Base-by-base conservation (phyloP, 1,140 invertebrate species). In the Leptopilina clavipes region DNA sequence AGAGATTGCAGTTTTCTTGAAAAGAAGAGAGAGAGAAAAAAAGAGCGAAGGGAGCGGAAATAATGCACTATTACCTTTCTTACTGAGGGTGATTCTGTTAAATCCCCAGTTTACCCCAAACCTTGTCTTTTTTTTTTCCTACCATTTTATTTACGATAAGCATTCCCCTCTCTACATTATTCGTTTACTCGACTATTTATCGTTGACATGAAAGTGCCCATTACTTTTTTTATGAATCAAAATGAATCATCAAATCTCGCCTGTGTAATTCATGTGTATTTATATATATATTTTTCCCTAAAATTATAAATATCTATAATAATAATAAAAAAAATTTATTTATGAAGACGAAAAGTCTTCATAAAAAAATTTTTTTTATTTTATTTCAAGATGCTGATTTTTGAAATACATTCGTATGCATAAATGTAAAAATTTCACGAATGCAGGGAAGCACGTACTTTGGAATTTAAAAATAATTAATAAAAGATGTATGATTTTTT, bases 91-190 rank as follows among this genome's bases (percentile, higher is more conserved):
- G 59, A 65, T 65, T 65, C 14, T 2, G 59, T 14, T 25, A 65
- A 65, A 65, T 65, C 59, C 59, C 22, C 17, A 65, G 59, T 14
- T 31, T 19, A 31, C 22, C 25, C 59, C 22, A 31, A 65, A 31
- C 25, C 25, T 65, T 22, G 25, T 22, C 59, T 65, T 65, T 65
- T 65, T 59, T 59, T 65, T 65, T 65, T 65, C 59, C 19, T n/a
- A 12, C 59, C 25, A 65, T 65, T 65, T 65, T 65, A 65, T 65
- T 65, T 65, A 65, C 59, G 59, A 65, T 65, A 65, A n/a, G 22
- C 59, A 65, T 65, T 65, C 25, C 59, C 25, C 25, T 25, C 25
- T 25, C 25, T 65, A 22, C 22, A 65, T 37, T 65, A 31, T 65
- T 65, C 59, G 25, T 65, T 37, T 65, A 65, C 59, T 25, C 5